Evolutionary conservation across 1,140 invertebrate genomes (phyloP), one percentile per base, ranked within the genome.

Genomic region (Megalonaias nervosa): DNA sequence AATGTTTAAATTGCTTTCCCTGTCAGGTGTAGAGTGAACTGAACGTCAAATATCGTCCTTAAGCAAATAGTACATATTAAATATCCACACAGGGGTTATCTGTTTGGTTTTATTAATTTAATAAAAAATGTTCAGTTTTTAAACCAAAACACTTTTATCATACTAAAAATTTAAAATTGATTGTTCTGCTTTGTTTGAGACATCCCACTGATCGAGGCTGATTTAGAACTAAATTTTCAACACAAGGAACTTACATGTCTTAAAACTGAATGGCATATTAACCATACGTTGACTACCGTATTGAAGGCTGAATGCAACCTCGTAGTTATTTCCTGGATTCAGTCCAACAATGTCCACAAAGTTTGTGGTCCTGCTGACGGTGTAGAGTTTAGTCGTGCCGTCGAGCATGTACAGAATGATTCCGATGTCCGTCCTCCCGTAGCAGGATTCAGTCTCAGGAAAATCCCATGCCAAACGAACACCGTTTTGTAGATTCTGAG

Each of bases 391-490:
- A 15, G 57, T 64, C 14, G 13, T 61, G 61, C 74, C 74, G 64
- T 64, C 67, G 1, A n/a, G 15, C 21, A 57, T 60, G 14, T 56
- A 4, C 21, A 75, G 26, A 15, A 64, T 57, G n/a, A 75, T 31
- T 5, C 21, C 59, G 16, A 75, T 75, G 26, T 75, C 67, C 3
- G 67, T 67, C 12, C 67, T 57, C 11, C 74, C 74, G 38, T 68
- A 75, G 59, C 74, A 75, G 0, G 74, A 75, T 21, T 67, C 58
- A n/a, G 59, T 70, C 56, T 75, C 57, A 3, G 74, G 74, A 19
- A 75, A 19, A 55, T 75, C 67, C 74, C 74, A 75, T 17, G 58
- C 67, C 19, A 75, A n/a, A 1, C 75, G 59, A 38, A 77, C 69
- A n/a, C 75, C 75, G 31, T 21, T 55, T n/a, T 69, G 16, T 14